Percentiles rank a stretch among this genome's conserved stretches.
These are phyloP conservation scores for Falcaria lacertinaria DNA, from an alignment of 2,888 invertebrate species.

Conservation along the genomic window DNA sequence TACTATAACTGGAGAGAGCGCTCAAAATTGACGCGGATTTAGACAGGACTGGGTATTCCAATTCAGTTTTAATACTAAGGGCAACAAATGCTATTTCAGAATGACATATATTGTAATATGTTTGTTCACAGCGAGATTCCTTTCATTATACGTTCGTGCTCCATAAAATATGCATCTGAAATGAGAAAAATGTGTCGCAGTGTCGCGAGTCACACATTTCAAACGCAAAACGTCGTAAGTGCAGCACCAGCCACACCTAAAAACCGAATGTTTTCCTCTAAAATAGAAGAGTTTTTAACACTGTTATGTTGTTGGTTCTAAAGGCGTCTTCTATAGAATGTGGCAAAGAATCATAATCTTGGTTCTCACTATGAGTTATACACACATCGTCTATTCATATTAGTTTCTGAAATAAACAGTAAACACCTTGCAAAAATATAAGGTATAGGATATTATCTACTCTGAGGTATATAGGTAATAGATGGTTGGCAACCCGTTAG, in stretches of 20 bases:
- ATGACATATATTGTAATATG: conserved; percentile 60
- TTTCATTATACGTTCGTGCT: conserved; percentile 69
- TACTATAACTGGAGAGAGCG: not conserved
- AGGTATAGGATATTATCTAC: conserved; percentile 19
- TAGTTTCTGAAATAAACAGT: conserved; percentile 67
- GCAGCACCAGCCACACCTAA: not conserved
- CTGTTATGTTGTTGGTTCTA: conserved; percentile 8
- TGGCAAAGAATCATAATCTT: conserved; percentile 65
- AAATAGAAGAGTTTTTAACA: conserved; percentile 8
- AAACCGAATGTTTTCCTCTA: not conserved
- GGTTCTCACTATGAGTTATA: conserved; percentile 56
- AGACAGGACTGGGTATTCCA: not conserved
- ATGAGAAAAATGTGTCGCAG: conserved; percentile 76
- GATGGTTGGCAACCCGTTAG: no score
- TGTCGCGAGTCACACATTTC: conserved; percentile 35
- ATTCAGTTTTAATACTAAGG: conserved; percentile 22
- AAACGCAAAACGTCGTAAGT: conserved; percentile 18
- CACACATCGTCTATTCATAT: conserved; percentile 63
- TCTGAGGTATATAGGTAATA: no score
- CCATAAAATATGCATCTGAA: conserved; percentile 76
- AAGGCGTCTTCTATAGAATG: conserved; percentile 18
- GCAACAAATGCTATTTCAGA: conserved; percentile 30
- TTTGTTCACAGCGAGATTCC: conserved; percentile 59
- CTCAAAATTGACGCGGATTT: not conserved
- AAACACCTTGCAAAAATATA: conserved; percentile 35